Base-by-base conservation (phyloP, 2,113 vertebrate species). In the Vimba vimba region DNA sequence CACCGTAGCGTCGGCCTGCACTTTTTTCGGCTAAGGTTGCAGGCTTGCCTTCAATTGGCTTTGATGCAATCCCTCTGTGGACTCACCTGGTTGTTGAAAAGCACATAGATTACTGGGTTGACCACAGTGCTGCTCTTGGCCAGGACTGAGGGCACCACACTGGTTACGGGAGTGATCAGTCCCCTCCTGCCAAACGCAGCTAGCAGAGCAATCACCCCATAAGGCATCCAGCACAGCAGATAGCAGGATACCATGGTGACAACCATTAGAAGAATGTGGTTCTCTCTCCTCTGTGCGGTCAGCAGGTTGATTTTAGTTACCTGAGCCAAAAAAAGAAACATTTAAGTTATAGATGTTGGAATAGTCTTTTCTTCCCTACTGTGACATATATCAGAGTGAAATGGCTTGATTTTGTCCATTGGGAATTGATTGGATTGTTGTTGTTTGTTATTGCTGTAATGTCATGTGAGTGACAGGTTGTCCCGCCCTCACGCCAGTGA, bases 21-120 rank as follows among this genome's bases (percentile, higher is more conserved):
- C 47, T 50, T 50, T 47, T 50, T 13, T 13, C 47, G 0, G 47
- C 11, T 4, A 50, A 50, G 47, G 13, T 50, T 52, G 13, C 50
- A 52, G 4, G 50, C 50, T 52, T 52, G 4, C 50, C 13, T 17
- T 52, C 15, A 52, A 17, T 52, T 52, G 50, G 50, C 50, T 52
- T 52, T 52, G 50, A 17, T n/a, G 59, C 39, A 47, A 15, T 74
- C 17, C 50, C 55, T 36, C 75, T 50, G 36, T 9, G 57, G 17
- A 79, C 94, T 94, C 89, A 96, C 95, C 95, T 96, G 95, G 82
- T 95, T 95, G 86, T 95, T 96, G 91, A 96, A 95, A 85, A 95
- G 94, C 86, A 96, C 89, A 86, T 96, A 96, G 92, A 96, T 95
- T 87, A 96, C 88, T 0, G 95, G 95, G 88, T 96, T 96, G 85